Conservation (phyloP, 2,888 invertebrate species). For the Limulus polyphemus region DNA sequence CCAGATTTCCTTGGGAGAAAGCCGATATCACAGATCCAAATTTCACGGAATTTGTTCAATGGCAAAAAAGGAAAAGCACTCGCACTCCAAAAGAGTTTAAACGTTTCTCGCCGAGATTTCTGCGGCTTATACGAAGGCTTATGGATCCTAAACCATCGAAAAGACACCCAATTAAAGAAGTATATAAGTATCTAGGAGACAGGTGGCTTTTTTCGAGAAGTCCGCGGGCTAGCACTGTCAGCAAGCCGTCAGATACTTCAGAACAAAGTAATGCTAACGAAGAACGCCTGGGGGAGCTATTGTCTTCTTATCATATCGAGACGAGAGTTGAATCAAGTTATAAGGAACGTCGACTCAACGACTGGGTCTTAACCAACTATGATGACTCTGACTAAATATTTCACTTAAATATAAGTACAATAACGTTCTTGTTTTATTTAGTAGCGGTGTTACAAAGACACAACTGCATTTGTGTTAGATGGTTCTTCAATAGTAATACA, state of each 20-base stretch:
- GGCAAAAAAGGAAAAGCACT: conserved; percentile 47
- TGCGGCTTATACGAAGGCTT: conserved; percentile 67
- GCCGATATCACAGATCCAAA: conserved; percentile 86
- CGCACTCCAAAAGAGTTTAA: conserved; percentile 47
- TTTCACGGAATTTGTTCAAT: conserved; percentile 55
- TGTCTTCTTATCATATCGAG: conserved; percentile 7
- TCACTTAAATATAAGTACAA: too few relatives aligned
- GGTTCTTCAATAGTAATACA: too few relatives aligned
- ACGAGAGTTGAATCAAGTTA: neutral
- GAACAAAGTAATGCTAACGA: neutral
- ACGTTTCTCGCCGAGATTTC: conserved; percentile 74
- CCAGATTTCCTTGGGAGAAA: conserved; percentile 89
- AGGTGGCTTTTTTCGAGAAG: conserved; percentile 25
- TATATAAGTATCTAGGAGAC: conserved; percentile 27
- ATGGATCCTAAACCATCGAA: conserved; percentile 29
- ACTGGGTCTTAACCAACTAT: conserved; percentile 6
- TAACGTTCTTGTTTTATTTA: too few relatives aligned
- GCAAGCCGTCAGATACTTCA: too few relatives aligned
- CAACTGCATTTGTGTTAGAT: too few relatives aligned
- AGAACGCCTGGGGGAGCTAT: conserved; percentile 12
- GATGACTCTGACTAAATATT: too few relatives aligned
- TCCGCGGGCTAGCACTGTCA: conserved; percentile 17
- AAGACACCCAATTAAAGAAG: conserved; percentile 28
- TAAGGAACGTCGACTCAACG: conserved; percentile 7
- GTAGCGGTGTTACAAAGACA: too few relatives aligned